Evolutionary conservation across 2,888 invertebrate species (phyloP).

Genomic region (Mystacides longicornis): DNA sequence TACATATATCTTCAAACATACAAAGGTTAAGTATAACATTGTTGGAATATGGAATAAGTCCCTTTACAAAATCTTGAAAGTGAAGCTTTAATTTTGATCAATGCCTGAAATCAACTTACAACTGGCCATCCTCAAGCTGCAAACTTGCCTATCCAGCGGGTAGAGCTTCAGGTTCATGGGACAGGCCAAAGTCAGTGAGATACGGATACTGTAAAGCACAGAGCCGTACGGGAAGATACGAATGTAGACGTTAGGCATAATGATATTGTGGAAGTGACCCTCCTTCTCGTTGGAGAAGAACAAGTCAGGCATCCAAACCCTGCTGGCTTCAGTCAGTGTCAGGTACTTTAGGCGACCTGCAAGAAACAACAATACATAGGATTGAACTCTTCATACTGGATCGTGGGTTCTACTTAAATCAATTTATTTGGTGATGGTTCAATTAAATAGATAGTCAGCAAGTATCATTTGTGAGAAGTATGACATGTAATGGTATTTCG

Average conservation of each 20-base stretch:
- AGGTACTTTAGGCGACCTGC: conserved; percentile 82
- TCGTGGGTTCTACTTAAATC: too few relatives aligned
- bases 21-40: too few relatives aligned
- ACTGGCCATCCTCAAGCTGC: conserved; percentile 92
- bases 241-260: conserved; percentile 96
- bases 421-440: too few relatives aligned
- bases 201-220: conserved; percentile 94
- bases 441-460: too few relatives aligned
- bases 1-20: too few relatives aligned
- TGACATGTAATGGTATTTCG: too few relatives aligned
- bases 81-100: too few relatives aligned
- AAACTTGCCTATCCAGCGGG: conserved; percentile 91
- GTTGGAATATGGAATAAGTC: too few relatives aligned
- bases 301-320: conserved; percentile 97
- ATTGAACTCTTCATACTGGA: too few relatives aligned
- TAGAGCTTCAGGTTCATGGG: conserved; percentile 97
- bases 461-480: too few relatives aligned
- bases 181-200: conserved; percentile 91
- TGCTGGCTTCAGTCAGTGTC: conserved; percentile 87
- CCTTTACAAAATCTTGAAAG: too few relatives aligned
- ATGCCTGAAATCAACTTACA: too few relatives aligned
- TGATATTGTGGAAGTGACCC: conserved; percentile 95
- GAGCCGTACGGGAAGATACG: conserved; percentile 92
- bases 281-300: conserved; percentile 98
- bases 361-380: conserved; percentile 19